Percentiles rank a stretch among this genome's conserved stretches.
Evolutionary conservation across 1,140 invertebrate species (phyloP).

Genomic region (Lasioglossum baleicum): DNA sequence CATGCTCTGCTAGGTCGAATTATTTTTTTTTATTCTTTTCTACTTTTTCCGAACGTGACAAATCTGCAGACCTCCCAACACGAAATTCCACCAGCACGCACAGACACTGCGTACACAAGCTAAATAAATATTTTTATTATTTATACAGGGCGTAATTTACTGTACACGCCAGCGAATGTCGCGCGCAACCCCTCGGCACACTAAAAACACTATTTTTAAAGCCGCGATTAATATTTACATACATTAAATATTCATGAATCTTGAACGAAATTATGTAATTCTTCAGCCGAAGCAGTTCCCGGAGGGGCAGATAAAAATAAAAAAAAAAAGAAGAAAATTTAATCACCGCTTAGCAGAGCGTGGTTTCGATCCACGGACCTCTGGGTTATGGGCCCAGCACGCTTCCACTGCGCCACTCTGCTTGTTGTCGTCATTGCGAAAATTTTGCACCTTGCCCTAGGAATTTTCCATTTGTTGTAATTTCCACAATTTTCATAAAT

Average conservation of each 20-base stretch:
- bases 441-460: neutral
- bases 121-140: neutral
- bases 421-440: constrained; percentile 68
- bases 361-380: constrained; percentile 98
- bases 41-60: neutral
- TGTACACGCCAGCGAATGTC: neutral
- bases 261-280: neutral
- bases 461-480: neutral
- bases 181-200: neutral
- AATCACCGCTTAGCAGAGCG: constrained; percentile 84
- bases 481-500: no score
- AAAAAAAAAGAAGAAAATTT: constrained; percentile 7
- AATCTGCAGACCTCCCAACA: no score
- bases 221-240: neutral
- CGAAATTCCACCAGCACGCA: no score
- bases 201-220: neutral
- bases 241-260: neutral
- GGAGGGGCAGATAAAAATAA: neutral
- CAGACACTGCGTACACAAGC: neutral
- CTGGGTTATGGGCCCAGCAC: constrained; percentile 99
- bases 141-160: neutral
- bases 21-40: neutral
- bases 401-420: constrained; percentile 99
- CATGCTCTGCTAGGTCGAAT: constrained; percentile 86
- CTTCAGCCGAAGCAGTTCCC: neutral